These are phyloP conservation scores for Notolabrus celidotus DNA, from an alignment of 2,797 vertebrate species.

Conservation along the genomic window DNA sequence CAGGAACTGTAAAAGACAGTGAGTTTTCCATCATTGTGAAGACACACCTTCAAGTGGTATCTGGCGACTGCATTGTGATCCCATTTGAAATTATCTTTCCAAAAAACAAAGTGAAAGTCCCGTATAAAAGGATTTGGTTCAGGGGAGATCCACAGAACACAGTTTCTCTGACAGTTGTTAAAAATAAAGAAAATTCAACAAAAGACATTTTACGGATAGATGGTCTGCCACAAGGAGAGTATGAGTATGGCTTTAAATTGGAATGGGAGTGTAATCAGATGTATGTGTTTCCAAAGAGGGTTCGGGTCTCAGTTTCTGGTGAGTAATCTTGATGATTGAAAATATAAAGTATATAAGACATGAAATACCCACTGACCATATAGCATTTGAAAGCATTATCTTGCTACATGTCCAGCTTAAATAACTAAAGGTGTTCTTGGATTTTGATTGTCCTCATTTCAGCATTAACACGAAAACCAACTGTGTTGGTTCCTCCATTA, in stretches of 20 bases:
- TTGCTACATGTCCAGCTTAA: too few relatives aligned
- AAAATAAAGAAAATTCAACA: rapidly evolving
- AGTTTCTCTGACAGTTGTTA: rapidly evolving
- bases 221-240: constrained; percentile 8
- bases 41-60: neutral
- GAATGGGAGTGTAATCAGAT: constrained; percentile 38
- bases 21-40: constrained; percentile 31
- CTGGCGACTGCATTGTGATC: neutral
- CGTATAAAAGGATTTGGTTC: constrained; percentile 25
- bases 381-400: too few relatives aligned
- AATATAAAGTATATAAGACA: too few relatives aligned
- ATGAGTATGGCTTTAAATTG: constrained; percentile 34
- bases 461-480: neutral
- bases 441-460: constrained; percentile 3
- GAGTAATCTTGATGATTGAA: constrained; percentile 7
- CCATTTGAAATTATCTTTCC: constrained; percentile 4
- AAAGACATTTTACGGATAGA: rapidly evolving
- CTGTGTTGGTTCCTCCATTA: rapidly evolving
- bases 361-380: too few relatives aligned
- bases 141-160: constrained; percentile 5
- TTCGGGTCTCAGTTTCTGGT: constrained; percentile 43
- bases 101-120: neutral
- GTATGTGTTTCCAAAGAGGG: constrained; percentile 21
- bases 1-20: constrained; percentile 13
- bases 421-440: neutral